Conservation (phyloP, 2,888 invertebrate genomes). For the Diloba caeruleocephala region DNA sequence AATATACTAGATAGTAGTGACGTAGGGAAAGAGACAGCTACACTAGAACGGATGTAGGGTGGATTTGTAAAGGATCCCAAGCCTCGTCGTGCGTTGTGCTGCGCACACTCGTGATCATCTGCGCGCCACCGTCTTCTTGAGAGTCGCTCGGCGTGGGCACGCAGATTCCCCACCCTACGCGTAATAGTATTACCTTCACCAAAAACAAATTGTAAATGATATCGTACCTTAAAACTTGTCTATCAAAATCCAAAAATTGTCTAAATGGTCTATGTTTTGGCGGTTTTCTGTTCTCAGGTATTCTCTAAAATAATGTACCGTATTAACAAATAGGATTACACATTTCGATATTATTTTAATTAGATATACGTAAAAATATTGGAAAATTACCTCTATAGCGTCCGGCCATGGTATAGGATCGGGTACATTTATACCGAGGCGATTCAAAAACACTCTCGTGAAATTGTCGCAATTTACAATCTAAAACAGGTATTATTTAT, state of each 20-base stretch:
- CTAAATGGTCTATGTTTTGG: conserved; percentile 91
- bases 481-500: conserved; percentile 78
- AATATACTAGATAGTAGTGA: too few relatives aligned
- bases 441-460: conserved; percentile 94
- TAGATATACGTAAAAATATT: too few relatives aligned
- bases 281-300: conserved; percentile 57
- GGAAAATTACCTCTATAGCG: conserved; percentile 69
- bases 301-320: conserved; percentile 70
- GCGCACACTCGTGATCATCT: too few relatives aligned
- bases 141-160: too few relatives aligned
- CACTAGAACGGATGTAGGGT: too few relatives aligned
- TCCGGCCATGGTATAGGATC: conserved; percentile 88
- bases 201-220: neutral
- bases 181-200: too few relatives aligned
- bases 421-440: conserved; percentile 95
- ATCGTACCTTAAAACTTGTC: conserved; percentile 88
- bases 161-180: too few relatives aligned
- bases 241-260: conserved; percentile 95
- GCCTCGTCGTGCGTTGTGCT: too few relatives aligned
- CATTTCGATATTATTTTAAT: neutral
- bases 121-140: too few relatives aligned
- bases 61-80: too few relatives aligned
- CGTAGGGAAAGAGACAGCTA: too few relatives aligned
- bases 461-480: conserved; percentile 96
- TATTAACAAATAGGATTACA: neutral